Percentiles rank a stretch among this genome's conserved stretches.
Conservation (phyloP, 1,140 invertebrate species). For the Atopsyche davidsoni region DNA sequence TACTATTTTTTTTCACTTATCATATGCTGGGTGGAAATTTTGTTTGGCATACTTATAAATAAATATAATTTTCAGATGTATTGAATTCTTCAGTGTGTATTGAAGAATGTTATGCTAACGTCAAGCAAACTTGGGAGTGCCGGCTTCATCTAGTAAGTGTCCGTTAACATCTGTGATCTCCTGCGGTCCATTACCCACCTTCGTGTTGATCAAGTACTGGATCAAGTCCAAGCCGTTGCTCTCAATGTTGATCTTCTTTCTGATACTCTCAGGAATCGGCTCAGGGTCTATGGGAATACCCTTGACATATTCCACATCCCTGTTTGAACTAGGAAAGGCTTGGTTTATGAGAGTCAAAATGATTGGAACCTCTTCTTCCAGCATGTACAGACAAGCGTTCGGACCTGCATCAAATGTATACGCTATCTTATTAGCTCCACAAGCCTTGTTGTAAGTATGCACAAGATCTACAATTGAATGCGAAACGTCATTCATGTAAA, state of each 20-base stretch:
- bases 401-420: constrained; percentile 98
- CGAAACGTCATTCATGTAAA: constrained; percentile 88
- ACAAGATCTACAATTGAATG: constrained; percentile 72
- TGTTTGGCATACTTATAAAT: too few species aligned
- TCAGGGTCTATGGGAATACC: constrained; percentile 45
- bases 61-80: too few species aligned
- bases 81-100: too few species aligned
- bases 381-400: constrained; percentile 87
- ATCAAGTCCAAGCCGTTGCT: constrained; percentile 52
- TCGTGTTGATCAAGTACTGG: constrained; percentile 81
- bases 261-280: constrained; percentile 33
- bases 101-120: too few species aligned
- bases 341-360: constrained; percentile 61
- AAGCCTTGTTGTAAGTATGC: constrained; percentile 72
- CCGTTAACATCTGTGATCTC: constrained; percentile 42
- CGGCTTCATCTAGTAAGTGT: constrained; percentile 53
- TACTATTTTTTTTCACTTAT: too few species aligned
- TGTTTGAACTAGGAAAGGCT: constrained; percentile 58
- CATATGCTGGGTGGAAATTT: too few species aligned
- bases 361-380: constrained; percentile 67
- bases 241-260: constrained; percentile 36
- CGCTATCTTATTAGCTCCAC: constrained; percentile 62
- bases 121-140: constrained; percentile 38
- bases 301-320: constrained; percentile 49
- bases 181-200: constrained; percentile 65